phyloP scores from a whole-genome alignment of 2,888 invertebrate species.

The Lymantria monacha region DNA sequence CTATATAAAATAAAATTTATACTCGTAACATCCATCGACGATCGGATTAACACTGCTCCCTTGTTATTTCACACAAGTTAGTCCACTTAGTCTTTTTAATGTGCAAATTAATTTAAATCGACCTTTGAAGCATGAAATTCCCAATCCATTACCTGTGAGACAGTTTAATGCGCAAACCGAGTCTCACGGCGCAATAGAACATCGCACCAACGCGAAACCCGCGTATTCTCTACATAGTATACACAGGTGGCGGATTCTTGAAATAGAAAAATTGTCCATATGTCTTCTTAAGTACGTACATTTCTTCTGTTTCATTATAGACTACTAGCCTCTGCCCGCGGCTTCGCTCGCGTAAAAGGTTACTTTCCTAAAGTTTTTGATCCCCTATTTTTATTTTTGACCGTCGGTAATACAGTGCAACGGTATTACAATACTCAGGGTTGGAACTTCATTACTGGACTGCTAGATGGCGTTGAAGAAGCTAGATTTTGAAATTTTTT shows the following conservation, averaged over 20 bases:
- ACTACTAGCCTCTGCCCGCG: too few relatives aligned
- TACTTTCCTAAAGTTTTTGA: too few relatives aligned
- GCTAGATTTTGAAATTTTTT: too few relatives aligned
- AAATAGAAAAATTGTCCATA: constrained; percentile 55
- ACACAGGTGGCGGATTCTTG: constrained; percentile 59
- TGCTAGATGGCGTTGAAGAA: too few relatives aligned
- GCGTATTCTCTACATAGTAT: constrained; percentile 52
- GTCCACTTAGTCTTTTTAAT: constrained; percentile 64
- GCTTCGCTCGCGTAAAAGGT: too few relatives aligned
- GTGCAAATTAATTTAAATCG: constrained; percentile 77
- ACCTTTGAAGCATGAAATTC: constrained; percentile 72
- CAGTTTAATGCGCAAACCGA: constrained; percentile 63
- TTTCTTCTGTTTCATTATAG: constrained; percentile 58
- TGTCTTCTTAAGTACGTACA: constrained; percentile 34
- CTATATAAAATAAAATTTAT: too few relatives aligned
- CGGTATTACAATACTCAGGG: too few relatives aligned
- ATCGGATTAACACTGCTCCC: constrained; percentile 70
- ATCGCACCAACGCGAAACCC: constrained; percentile 45
- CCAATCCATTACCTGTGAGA: constrained; percentile 66
- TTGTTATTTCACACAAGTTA: constrained; percentile 48
- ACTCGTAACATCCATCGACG: constrained; percentile 2
- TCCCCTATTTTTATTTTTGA: too few relatives aligned
- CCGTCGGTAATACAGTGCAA: too few relatives aligned
- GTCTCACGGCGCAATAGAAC: constrained; percentile 50
- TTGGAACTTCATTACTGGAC: too few relatives aligned